These are phyloP conservation scores for Pocillopora verrucosa DNA, from an alignment of 64 coral and sea anemone genomes.

Conservation along the genomic window DNA sequence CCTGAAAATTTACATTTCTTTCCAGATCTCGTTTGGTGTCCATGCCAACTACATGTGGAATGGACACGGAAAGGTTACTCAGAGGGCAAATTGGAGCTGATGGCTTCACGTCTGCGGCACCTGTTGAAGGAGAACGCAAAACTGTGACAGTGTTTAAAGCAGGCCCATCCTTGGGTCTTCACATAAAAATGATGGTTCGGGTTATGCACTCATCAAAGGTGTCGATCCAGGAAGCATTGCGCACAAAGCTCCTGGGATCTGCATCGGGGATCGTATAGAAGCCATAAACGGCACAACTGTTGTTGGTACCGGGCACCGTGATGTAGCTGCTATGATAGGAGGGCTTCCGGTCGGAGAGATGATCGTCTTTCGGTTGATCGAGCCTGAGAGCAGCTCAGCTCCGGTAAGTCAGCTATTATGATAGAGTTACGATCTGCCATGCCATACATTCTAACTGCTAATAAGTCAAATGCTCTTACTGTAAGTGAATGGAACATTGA, in stretches of 20 bases:
- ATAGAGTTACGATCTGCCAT: no score
- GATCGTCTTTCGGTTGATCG: slow-evolving; percentile 80
- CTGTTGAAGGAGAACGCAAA: slow-evolving; percentile 81
- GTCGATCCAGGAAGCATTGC: slow-evolving; percentile 85
- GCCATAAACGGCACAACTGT: slow-evolving; percentile 69
- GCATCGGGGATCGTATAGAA: slow-evolving; percentile 90
- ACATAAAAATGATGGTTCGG: slow-evolving; percentile 94
- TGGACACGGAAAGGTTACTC: slow-evolving; percentile 94
- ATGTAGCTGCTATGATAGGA: slow-evolving; percentile 95
- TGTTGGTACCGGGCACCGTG: slow-evolving; percentile 72
- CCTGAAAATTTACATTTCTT: not conserved
- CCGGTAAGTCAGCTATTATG: no score
- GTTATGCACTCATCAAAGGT: slow-evolving; percentile 90
- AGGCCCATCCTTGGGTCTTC: slow-evolving; percentile 78
- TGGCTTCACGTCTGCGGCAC: slow-evolving; percentile 98
- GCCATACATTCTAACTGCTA: no score
- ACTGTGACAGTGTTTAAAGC: slow-evolving; percentile 80
- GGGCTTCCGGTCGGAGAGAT: slow-evolving; percentile 76
- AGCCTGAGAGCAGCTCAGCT: slow-evolving; percentile 80
- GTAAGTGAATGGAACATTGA: no score
- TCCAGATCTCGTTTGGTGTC: slow-evolving; percentile 89
- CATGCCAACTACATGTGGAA: slow-evolving; percentile 90
- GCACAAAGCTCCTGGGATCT: slow-evolving; percentile 67
- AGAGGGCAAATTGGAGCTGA: no score
- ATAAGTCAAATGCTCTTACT: no score